Conservation (phyloP, 1,140 invertebrate species). For the Heterodera carotae region DNA sequence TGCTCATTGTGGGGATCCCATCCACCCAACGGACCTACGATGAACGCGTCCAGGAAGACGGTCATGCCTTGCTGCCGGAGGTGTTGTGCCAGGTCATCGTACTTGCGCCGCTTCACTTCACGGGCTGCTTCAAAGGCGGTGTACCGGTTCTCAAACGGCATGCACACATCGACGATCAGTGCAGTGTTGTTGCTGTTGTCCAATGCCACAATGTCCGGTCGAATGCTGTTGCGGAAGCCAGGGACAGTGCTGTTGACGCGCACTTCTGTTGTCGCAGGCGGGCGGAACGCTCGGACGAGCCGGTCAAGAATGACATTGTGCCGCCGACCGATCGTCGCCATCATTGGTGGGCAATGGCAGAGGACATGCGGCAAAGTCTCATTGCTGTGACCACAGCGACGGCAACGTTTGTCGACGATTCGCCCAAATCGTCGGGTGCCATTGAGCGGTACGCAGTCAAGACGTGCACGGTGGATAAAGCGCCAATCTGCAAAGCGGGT, state of each 20-base stretch:
- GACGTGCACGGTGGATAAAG: slow-evolving; percentile 13
- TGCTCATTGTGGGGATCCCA: slow-evolving; percentile 19
- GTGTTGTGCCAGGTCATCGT: slow-evolving; percentile 9
- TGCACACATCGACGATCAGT: slow-evolving; percentile 27
- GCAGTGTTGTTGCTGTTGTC: neutral
- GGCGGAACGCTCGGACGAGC: neutral
- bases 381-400: neutral
- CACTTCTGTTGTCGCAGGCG: neutral
- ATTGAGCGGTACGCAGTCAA: slow-evolving; percentile 8
- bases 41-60: slow-evolving; percentile 24
- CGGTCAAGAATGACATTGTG: neutral
- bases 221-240: neutral
- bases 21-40: slow-evolving; percentile 20
- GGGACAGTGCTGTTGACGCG: neutral
- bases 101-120: neutral
- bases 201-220: neutral
- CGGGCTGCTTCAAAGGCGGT: slow-evolving; percentile 23
- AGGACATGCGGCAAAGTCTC: neutral
- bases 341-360: neutral
- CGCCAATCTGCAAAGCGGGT: slow-evolving; percentile 7
- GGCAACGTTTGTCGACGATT: neutral
- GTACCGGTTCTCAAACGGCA: slow-evolving; percentile 35
- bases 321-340: neutral
- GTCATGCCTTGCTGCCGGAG: slow-evolving; percentile 3
- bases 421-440: neutral